These are phyloP conservation scores for Sesia apiformis DNA, from an alignment of 2,888 invertebrate species.

Conservation along the genomic window DNA sequence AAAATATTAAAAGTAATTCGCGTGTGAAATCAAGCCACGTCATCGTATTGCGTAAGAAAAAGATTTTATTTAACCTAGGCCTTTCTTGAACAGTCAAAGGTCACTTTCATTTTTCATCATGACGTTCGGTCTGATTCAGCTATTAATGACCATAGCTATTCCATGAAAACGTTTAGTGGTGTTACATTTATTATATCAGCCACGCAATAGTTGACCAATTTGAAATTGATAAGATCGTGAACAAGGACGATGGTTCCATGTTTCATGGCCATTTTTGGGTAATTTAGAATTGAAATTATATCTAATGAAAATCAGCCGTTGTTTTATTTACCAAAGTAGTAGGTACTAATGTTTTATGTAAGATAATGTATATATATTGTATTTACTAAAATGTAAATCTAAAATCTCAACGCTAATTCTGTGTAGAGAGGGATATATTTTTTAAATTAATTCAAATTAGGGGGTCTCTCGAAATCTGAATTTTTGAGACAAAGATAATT, in stretches of 20 bases:
- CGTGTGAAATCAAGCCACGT: neutral
- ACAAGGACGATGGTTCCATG: neutral
- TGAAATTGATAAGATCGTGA: neutral
- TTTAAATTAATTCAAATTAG: no score
- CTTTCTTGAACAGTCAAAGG: constrained; percentile 22
- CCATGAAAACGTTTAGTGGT: constrained; percentile 18
- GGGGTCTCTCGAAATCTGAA: no score
- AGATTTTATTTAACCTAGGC: neutral
- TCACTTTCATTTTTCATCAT: constrained; percentile 36
- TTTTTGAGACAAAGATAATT: no score
- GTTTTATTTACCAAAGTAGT: no score
- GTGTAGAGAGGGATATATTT: no score
- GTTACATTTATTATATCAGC: neutral
- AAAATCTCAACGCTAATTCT: no score
- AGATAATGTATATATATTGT: no score
- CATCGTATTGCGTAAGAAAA: neutral
- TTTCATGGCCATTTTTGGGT: neutral
- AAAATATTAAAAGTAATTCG: no score
- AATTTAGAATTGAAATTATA: no score
- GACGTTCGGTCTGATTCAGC: constrained; percentile 39
- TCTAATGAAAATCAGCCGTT: no score
- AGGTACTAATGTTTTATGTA: no score
- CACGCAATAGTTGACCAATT: neutral
- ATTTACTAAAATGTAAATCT: no score
- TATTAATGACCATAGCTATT: constrained; percentile 34